A percentile compares a stretch with the other conserved stretches of the same genome.
Evolutionary conservation across 2,888 invertebrate species (phyloP).

Genomic region (Rhynchonema sp.): DNA sequence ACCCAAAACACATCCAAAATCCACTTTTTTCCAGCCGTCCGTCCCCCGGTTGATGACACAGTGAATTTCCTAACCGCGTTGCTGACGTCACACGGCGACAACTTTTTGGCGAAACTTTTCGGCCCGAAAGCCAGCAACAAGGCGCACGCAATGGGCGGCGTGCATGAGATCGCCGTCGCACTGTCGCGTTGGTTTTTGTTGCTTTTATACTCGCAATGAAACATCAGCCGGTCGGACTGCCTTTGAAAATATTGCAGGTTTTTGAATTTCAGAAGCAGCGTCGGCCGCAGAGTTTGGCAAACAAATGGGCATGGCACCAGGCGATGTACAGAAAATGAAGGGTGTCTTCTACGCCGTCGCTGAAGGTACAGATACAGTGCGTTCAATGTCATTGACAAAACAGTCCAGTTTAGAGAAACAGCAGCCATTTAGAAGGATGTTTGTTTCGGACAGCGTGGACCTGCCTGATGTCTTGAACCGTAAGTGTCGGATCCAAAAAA

Average conservation of each 20-base stretch:
- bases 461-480: no score
- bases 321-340: neutral
- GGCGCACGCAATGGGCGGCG: slow-evolving; percentile 67
- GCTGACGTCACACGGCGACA: slow-evolving; percentile 75
- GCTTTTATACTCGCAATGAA: no score
- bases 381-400: no score
- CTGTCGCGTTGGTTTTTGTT: slow-evolving; percentile 46
- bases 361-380: no score
- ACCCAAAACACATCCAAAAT: no score
- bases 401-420: no score
- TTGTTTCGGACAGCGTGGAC: no score
- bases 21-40: neutral
- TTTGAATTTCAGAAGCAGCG: neutral
- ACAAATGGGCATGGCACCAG: neutral
- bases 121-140: slow-evolving; percentile 79
- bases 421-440: no score
- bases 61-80: slow-evolving; percentile 75
- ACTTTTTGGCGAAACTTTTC: slow-evolving; percentile 80
- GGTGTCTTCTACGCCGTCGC: neutral
- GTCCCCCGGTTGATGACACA: slow-evolving; percentile 78
- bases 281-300: neutral
- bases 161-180: slow-evolving; percentile 78
- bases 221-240: no score
- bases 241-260: no score
- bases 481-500: no score